phyloP scores from a whole-genome alignment of 2,888 invertebrate genomes.

The Dioctria linearis region DNA sequence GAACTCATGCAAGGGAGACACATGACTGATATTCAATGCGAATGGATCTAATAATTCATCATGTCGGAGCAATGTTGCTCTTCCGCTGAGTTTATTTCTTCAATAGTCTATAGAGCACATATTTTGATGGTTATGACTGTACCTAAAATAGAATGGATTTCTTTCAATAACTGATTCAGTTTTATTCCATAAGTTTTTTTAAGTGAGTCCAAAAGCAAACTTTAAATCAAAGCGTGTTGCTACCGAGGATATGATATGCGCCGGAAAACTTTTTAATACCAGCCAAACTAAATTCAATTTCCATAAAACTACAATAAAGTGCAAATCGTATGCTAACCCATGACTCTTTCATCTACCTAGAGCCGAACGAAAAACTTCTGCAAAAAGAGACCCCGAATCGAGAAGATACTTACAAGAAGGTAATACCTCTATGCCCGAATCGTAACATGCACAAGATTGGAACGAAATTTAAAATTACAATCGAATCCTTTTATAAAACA shows the following conservation, averaged over 20 bases:
- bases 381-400: neutral
- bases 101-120: too few species aligned
- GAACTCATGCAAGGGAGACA: too few species aligned
- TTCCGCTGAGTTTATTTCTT: too few species aligned
- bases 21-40: too few species aligned
- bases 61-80: too few species aligned
- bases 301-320: slow-evolving; percentile 53
- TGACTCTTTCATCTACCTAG: slow-evolving; percentile 7
- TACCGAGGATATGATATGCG: slow-evolving; percentile 4
- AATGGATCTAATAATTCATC: too few species aligned
- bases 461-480: slow-evolving; percentile 53
- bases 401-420: slow-evolving; percentile 24
- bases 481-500: slow-evolving; percentile 52
- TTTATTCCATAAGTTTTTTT: too few species aligned
- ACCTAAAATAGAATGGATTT: too few species aligned
- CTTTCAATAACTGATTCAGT: too few species aligned
- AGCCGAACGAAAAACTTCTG: slow-evolving; percentile 25
- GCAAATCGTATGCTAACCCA: slow-evolving; percentile 39
- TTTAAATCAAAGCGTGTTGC: too few species aligned
- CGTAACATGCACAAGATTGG: slow-evolving; percentile 36
- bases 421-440: slow-evolving; percentile 18
- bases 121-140: too few species aligned
- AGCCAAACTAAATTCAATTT: slow-evolving; percentile 36
- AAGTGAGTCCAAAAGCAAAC: too few species aligned
- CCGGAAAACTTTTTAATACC: slow-evolving; percentile 6